Conservation (phyloP, 2,113 vertebrate genomes). For the Silurus meridionalis region DNA sequence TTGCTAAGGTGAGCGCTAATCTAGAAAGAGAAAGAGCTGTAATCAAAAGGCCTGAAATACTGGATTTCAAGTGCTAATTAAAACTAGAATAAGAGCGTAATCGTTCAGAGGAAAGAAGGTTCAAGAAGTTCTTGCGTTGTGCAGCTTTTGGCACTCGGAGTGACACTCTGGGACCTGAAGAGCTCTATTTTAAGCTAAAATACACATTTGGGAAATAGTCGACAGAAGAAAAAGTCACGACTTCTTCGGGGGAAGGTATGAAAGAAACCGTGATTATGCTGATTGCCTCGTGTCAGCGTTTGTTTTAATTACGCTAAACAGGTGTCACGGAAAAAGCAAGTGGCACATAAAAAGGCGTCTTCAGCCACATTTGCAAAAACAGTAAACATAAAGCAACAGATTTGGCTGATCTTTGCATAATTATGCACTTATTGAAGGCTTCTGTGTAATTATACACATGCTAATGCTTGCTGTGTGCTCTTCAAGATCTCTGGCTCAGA, state of each 20-base stretch:
- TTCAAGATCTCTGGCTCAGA: constrained; percentile 46
- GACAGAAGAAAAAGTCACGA: constrained; percentile 8
- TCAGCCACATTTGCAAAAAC: constrained; percentile 74
- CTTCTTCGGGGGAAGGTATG: constrained; percentile 46
- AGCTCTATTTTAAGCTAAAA: constrained; percentile 31
- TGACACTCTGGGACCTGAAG: neutral
- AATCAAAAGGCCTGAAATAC: constrained; percentile 30
- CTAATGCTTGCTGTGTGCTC: constrained; percentile 65
- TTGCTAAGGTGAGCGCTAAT: neutral
- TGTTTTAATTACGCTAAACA: constrained; percentile 72
- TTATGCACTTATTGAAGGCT: constrained; percentile 71
- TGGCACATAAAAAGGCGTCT: constrained; percentile 70
- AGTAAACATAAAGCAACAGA: constrained; percentile 70
- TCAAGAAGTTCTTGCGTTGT: neutral
- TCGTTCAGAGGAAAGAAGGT: constrained; percentile 5
- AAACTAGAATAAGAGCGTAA: constrained; percentile 2
- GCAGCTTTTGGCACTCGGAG: neutral
- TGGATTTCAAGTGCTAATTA: constrained; percentile 2
- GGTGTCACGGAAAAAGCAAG: constrained; percentile 65
- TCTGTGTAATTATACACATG: constrained; percentile 72
- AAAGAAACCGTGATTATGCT: constrained; percentile 54
- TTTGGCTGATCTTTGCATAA: constrained; percentile 73
- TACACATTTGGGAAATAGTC: constrained; percentile 42
- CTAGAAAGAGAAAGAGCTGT: constrained; percentile 2
- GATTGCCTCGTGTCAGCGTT: constrained; percentile 70